A percentile compares a stretch with the other conserved stretches of the same genome.
Evolutionary conservation across 2,797 vertebrate genomes (phyloP).

Genomic region (Parambassis ranga): DNA sequence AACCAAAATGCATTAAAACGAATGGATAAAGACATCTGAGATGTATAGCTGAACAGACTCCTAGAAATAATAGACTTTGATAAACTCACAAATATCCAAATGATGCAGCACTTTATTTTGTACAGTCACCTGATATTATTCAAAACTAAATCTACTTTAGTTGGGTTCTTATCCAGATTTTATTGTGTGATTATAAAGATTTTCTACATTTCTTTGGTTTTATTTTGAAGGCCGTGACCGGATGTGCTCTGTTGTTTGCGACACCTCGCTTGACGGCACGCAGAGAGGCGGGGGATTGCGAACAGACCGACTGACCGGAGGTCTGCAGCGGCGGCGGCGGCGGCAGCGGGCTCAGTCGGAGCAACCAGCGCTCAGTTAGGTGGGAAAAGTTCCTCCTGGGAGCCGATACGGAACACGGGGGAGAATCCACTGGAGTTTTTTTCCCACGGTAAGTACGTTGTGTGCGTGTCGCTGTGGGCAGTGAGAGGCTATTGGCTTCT

Average conservation of each 20-base stretch:
- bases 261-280: background rate
- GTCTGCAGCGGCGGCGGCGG: no score
- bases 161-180: no score
- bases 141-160: no score
- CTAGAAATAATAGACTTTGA: no score
- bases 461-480: background rate
- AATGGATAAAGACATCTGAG: no score
- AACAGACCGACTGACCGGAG: conserved; percentile 24
- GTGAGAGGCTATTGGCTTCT: conserved; percentile 34
- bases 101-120: no score
- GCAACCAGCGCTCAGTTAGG: background rate
- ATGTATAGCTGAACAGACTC: no score
- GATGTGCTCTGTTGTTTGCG: background rate
- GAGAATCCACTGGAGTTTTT: background rate
- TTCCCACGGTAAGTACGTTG: conserved; percentile 38
- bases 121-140: no score
- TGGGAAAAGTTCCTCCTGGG: conserved; percentile 4
- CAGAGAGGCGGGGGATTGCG: conserved; percentile 63
- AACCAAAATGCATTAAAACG: no score
- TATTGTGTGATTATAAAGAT: no score
- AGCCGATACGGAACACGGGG: background rate
- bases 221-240: conserved; percentile 26
- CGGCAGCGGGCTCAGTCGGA: conserved; percentile 10
- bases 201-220: no score
- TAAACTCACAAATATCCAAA: no score